Percentiles rank a stretch among this genome's conserved stretches.
Conservation (phyloP, 2,888 invertebrate genomes). For the Shargacucullia verbasci region DNA sequence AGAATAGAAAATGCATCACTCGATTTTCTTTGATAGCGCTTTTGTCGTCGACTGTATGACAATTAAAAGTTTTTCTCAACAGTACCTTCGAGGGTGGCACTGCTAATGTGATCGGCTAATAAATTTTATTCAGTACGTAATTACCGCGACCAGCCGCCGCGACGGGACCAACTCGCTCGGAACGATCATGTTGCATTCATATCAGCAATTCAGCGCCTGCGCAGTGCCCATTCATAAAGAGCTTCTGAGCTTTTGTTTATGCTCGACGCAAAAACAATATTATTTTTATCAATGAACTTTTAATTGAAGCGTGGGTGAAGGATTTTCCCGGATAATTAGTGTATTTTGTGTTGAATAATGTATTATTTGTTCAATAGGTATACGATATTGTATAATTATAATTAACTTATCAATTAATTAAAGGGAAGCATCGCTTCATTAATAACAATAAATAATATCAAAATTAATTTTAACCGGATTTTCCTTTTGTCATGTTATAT, state of each 20-base stretch:
- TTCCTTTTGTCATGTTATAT: no score
- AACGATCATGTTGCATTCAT: slow-evolving; percentile 50
- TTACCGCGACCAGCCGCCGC: slow-evolving; percentile 62
- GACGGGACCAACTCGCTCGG: slow-evolving; percentile 58
- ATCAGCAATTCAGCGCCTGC: slow-evolving; percentile 10
- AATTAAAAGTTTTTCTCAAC: slow-evolving; percentile 4
- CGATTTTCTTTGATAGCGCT: no score
- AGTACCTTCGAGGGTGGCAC: slow-evolving; percentile 46
- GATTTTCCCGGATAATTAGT: slow-evolving; percentile 16
- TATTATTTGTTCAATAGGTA: not conserved
- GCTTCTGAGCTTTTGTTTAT: slow-evolving; percentile 27
- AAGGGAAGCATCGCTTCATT: no score
- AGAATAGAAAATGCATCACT: no score
- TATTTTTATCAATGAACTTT: slow-evolving; percentile 17
- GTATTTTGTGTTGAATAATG: slow-evolving; percentile 12
- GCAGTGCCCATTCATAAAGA: slow-evolving; percentile 26
- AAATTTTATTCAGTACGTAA: slow-evolving; percentile 56
- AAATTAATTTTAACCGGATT: no score
- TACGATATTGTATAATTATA: no score
- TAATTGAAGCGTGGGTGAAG: slow-evolving; percentile 10
- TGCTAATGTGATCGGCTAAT: slow-evolving; percentile 37
- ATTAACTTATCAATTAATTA: no score
- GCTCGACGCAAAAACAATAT: not conserved
- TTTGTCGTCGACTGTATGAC: not conserved
- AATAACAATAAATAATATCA: no score